These are phyloP conservation scores for Enoplosus armatus DNA, from an alignment of 2,797 vertebrate species.

Conservation along the genomic window DNA sequence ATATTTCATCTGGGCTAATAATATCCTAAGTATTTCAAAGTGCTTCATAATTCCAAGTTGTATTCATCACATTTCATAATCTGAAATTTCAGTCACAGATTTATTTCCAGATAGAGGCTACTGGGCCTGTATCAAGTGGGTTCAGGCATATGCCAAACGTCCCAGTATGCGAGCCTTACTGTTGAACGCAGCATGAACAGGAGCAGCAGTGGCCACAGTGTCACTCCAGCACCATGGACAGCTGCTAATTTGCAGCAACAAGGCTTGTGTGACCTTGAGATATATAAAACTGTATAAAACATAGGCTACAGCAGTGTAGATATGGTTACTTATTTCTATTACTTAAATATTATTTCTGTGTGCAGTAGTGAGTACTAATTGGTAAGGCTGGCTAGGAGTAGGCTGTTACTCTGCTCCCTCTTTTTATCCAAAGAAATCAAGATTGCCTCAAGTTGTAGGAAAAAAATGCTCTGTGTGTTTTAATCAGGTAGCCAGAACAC, in stretches of 20 bases:
- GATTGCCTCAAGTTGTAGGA: neutral
- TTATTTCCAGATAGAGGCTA: neutral
- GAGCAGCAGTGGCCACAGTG: neutral
- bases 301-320: neutral
- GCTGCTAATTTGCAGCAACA: neutral
- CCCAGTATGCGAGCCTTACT: neutral
- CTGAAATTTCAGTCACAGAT: neutral
- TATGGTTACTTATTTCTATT: neutral
- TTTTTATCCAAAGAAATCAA: neutral
- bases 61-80: neutral
- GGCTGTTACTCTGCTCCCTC: no score
- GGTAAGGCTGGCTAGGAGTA: neutral
- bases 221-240: slow-evolving; percentile 36
- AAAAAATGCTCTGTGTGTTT: neutral
- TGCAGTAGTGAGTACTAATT: neutral
- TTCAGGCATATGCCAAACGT: neutral
- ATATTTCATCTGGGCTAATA: neutral
- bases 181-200: slow-evolving; percentile 10
- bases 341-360: neutral
- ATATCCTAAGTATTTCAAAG: neutral
- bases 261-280: neutral
- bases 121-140: neutral
- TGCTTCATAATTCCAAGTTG: neutral
- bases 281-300: neutral
- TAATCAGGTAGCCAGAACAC: neutral